Evolutionary conservation across 1,140 invertebrate genomes (phyloP).

Genomic region (Drosophila aff.): DNA sequence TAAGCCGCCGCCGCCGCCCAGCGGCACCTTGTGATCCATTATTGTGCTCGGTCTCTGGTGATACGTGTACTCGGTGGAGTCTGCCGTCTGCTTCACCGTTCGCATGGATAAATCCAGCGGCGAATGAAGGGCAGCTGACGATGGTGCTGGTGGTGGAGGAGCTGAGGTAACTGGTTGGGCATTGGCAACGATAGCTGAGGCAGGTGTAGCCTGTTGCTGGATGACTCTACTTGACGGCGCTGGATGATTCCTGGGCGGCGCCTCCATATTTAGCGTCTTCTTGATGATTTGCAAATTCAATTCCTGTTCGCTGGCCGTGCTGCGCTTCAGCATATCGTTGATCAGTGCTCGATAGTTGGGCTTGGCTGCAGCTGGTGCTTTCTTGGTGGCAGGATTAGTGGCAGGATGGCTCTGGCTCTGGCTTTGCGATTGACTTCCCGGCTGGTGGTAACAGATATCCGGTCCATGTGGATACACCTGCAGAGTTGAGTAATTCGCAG

Average conservation of each 20-base stretch:
- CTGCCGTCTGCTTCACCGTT: slow-evolving; percentile 93
- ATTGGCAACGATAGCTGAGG: background rate
- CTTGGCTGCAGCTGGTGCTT: slow-evolving; percentile 42
- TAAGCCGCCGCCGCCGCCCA: slow-evolving; percentile 13
- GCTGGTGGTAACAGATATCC: slow-evolving; percentile 68
- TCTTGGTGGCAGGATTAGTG: slow-evolving; percentile 42
- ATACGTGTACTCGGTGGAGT: slow-evolving; percentile 92
- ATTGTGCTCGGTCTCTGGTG: slow-evolving; percentile 36
- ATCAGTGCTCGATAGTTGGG: slow-evolving; percentile 80
- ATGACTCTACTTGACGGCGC: slow-evolving; percentile 10
- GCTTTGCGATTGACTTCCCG: slow-evolving; percentile 4
- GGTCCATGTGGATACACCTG: slow-evolving; percentile 74
- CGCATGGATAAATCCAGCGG: slow-evolving; percentile 94
- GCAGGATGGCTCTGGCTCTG: slow-evolving; percentile 24
- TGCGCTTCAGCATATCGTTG: slow-evolving; percentile 71
- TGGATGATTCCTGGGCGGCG: slow-evolving; percentile 22
- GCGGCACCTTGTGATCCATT: slow-evolving; percentile 12
- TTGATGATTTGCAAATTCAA: slow-evolving; percentile 82
- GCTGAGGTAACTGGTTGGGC: slow-evolving; percentile 20
- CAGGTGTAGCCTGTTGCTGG: background rate
- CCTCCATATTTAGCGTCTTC: slow-evolving; percentile 75
- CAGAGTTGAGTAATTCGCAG: slow-evolving; percentile 61
- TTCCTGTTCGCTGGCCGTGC: slow-evolving; percentile 77
- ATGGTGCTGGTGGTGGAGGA: background rate
- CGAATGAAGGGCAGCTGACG: slow-evolving; percentile 87